Evolutionary conservation across 2,888 invertebrate genomes (phyloP), one percentile per base, ranked within the genome.

Genomic region (Ceratothoa steindachneri): DNA sequence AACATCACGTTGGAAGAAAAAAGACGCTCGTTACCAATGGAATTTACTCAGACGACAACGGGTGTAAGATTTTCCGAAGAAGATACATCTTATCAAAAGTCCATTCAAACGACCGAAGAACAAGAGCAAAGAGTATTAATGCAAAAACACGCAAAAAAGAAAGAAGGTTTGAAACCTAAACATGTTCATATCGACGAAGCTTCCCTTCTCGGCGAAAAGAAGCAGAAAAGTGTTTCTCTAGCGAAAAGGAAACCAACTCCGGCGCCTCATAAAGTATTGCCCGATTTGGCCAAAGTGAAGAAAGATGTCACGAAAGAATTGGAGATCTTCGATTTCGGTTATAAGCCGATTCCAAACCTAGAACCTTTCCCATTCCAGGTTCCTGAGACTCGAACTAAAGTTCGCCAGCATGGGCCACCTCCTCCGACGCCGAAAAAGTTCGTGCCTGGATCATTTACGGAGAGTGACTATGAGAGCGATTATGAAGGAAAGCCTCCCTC

Each of bases 381-480:
- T 28, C 72, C 74, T 15, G 69, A 72, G 12, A 71, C 15, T 28
- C 66, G 51, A n/a, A 66, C 67, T 69, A 71, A 52, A 66, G 71
- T 29, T 15, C 64, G 51, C 9, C 30, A 60, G 27, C 53, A 67
- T 22, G 53, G 28, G 22, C 19, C 19, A 9, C 60, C 74, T 51
- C 72, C 76, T 2, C 51, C 69, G 12, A 73, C 72, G 71, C 80
- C 80, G 1, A 72, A 31, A 53, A 77, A 67, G 53, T 80, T 80
- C 55, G 12, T 73, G 29, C 80, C 77, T 3, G 76, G 77, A 7
- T 73, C 73, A 24, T 80, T 80, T 41, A 73, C 76, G 9, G 80
- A 74, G 30, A 78, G 77, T 72, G 78, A 78, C 55, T 78, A 78
- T 72, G 78, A 78, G 30, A 78, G 78, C 72, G 78, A 78, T 31